Conservation (phyloP, 2,113 vertebrate species). For the Protobothrops flavoviridis region DNA sequence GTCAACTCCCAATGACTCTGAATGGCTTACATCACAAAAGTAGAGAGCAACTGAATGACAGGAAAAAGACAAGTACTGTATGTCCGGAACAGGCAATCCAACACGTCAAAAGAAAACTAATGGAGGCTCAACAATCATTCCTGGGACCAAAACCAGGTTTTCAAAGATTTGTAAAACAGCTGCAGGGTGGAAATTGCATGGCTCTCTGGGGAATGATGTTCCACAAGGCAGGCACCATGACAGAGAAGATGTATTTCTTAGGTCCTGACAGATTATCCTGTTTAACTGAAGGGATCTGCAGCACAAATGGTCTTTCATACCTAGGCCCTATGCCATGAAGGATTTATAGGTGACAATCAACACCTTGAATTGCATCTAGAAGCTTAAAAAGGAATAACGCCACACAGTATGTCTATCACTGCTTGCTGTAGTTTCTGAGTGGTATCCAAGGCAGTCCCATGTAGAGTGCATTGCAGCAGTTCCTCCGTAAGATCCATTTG, state of each 20-base stretch:
- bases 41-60: background rate
- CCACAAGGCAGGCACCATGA: background rate
- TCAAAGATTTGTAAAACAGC: background rate
- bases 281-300: background rate
- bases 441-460: background rate
- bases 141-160: background rate
- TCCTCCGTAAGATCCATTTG: background rate
- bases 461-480: background rate
- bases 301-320: background rate
- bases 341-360: background rate
- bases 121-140: background rate
- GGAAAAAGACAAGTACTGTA: background rate
- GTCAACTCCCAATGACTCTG: background rate
- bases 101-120: background rate
- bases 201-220: background rate
- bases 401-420: background rate
- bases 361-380: background rate
- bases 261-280: background rate
- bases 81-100: background rate
- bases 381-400: background rate
- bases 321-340: background rate
- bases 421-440: background rate
- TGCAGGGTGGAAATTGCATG: background rate
- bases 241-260: background rate
- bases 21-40: background rate